These are phyloP conservation scores for Lasiommata megera DNA, from an alignment of 2,888 invertebrate genomes.

Conservation along the genomic window DNA sequence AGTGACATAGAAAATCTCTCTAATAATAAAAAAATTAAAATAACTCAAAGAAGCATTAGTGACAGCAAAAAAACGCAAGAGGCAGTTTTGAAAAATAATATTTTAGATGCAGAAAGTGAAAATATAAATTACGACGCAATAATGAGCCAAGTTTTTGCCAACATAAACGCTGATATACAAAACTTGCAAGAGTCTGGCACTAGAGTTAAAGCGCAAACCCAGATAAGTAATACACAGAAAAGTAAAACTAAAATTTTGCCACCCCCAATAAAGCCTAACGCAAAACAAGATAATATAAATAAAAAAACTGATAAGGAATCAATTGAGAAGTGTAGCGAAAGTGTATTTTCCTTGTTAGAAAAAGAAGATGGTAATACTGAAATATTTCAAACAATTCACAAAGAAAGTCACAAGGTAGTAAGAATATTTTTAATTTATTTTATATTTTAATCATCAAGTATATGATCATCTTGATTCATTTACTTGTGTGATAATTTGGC, in stretches of 20 bases:
- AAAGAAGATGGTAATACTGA: constrained; percentile 37
- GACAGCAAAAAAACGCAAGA: constrained; percentile 19
- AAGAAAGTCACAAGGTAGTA: constrained; percentile 23
- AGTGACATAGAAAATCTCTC: constrained; percentile 42
- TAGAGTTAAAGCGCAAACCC: background rate
- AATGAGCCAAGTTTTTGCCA: constrained; percentile 66
- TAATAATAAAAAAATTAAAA: constrained; percentile 53
- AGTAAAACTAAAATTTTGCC: background rate
- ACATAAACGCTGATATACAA: constrained; percentile 65
- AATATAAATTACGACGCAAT: constrained; percentile 60
- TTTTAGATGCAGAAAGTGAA: constrained; percentile 49
- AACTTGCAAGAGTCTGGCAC: constrained; percentile 3
- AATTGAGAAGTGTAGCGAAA: constrained; percentile 59
- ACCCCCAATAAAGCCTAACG: background rate
- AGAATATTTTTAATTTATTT: background rate
- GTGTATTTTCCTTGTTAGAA: constrained; percentile 59
- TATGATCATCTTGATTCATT: too few species aligned
- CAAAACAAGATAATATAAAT: constrained; percentile 8
- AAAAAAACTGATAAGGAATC: background rate
- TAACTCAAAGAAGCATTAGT: constrained; percentile 5
- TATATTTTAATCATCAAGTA: too few species aligned
- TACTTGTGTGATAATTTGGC: too few species aligned
- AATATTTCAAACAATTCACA: too few species aligned
- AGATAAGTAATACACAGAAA: constrained; percentile 13
- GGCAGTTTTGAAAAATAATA: constrained; percentile 22